Percentiles rank a stretch among this genome's conserved stretches.
phyloP scores from a whole-genome alignment of 2,113 vertebrate genomes.

The Indicator indicator region DNA sequence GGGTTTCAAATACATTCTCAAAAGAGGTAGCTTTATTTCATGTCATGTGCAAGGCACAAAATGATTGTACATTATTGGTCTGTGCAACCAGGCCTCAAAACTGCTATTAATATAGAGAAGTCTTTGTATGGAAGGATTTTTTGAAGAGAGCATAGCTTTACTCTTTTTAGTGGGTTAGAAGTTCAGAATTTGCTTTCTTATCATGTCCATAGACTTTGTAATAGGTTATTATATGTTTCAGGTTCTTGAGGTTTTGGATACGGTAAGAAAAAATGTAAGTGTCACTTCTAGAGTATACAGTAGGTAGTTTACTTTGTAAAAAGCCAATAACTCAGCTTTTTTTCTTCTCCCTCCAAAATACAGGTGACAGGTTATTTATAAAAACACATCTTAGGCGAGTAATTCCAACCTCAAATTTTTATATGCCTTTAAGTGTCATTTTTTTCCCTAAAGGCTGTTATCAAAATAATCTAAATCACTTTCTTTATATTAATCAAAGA shows the following conservation, averaged over 20 bases:
- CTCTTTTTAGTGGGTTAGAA: neutral
- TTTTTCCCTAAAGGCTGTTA: conserved; percentile 72
- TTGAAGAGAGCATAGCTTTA: neutral
- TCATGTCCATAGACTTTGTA: neutral
- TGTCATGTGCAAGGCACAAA: neutral
- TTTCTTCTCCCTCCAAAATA: conserved; percentile 46
- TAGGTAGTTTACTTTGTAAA: conserved; percentile 52
- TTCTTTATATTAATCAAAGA: conserved; percentile 79
- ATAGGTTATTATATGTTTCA: conserved; percentile 19
- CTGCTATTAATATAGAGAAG: neutral
- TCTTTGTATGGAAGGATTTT: neutral
- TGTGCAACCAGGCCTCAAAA: neutral
- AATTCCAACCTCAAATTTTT: conserved; percentile 66
- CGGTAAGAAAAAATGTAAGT: conserved; percentile 17
- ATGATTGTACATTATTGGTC: neutral
- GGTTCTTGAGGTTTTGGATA: conserved; percentile 15
- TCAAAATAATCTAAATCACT: conserved; percentile 77
- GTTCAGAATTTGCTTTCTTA: conserved; percentile 37
- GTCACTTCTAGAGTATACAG: conserved; percentile 38
- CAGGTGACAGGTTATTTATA: conserved; percentile 70
- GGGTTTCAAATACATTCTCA: neutral
- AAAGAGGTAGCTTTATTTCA: neutral
- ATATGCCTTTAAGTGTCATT: conserved; percentile 68
- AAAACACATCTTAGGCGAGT: conserved; percentile 58
- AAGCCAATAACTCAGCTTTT: conserved; percentile 47